Conservation (phyloP, 2,888 invertebrate genomes). For the Protophormia terraenovae region DNA sequence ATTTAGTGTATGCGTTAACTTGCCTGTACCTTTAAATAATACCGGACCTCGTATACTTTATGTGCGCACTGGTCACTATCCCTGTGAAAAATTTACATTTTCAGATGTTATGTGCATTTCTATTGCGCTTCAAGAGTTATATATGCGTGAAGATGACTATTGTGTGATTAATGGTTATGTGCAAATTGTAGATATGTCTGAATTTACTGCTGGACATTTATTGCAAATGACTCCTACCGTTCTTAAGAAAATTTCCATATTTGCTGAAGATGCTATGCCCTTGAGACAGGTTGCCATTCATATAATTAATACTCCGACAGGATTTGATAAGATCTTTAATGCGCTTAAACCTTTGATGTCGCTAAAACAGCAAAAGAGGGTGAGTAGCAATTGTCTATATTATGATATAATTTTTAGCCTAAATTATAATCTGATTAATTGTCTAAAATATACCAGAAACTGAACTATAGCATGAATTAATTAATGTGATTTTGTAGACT, state of each 20-base stretch:
- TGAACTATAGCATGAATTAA: too few species aligned
- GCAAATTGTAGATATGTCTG: conserved; percentile 83
- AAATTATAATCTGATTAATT: too few species aligned
- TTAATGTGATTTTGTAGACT: too few species aligned
- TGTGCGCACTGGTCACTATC: conserved; percentile 81
- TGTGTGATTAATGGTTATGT: conserved; percentile 82
- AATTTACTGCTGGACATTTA: conserved; percentile 82
- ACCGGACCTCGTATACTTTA: conserved; percentile 82
- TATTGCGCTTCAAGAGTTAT: conserved; percentile 83
- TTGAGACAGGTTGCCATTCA: conserved; percentile 84
- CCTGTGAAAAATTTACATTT: conserved; percentile 81
- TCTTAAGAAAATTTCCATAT: conserved; percentile 83
- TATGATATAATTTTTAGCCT: too few species aligned
- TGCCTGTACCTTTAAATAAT: conserved; percentile 77
- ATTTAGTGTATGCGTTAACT: conserved; percentile 66
- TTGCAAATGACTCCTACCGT: conserved; percentile 83
- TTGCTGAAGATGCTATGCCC: conserved; percentile 84
- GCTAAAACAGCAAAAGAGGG: conserved; percentile 84
- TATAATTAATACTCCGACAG: conserved; percentile 83
- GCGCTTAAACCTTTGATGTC: conserved; percentile 83
- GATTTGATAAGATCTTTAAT: conserved; percentile 83
- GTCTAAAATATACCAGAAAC: too few species aligned
- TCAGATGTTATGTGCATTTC: conserved; percentile 82
- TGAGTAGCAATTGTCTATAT: conserved; percentile 78
- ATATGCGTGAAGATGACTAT: conserved; percentile 84